Evolutionary conservation across 1,140 invertebrate genomes (phyloP), one percentile per base, ranked within the genome.

Genomic region (Hylaeus anthracinus): DNA sequence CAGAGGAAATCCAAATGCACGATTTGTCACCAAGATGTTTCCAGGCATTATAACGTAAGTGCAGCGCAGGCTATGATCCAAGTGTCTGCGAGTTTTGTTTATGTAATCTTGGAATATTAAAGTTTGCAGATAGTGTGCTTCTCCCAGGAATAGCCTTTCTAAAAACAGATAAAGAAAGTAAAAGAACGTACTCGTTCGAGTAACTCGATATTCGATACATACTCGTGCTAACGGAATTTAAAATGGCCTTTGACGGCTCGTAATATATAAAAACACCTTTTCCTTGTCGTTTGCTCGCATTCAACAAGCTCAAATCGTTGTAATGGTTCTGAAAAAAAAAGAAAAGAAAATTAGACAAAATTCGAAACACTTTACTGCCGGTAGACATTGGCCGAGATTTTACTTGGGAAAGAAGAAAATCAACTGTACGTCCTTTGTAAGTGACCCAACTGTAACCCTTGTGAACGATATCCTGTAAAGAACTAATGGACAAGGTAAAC

Each of bases 401-500:
- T 91, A 96, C 96, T 88, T 94, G 92, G 80, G 92, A 94, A 41
- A 97, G 94, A 12, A 95, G 91, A 80, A 95, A 95, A 82, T 97
- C 94, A 1, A 97, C 92, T 0, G 95, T 94, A 41, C 95, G 94
- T 0, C 96, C 96, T 74, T 95, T 94, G 56, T 94, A 89, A 0
- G 95, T 93, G 0, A 97, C 94, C 96, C 97, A 98, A 37, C 94
- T 92, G 72, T 96, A 95, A 79, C 94, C 94, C 83, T 96, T 95
- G 14, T 94, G 93, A 1, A 95, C 94, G 37, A 98, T 95, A 89
- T 97, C 96, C 56, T 95, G 90, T 1, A 97, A 92, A 6, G 94
- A 94, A 72, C 96, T 95, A 5, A 97, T 96, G 12, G 96, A 96
- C 78, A 98, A 93, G 0, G 97, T 97, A 84, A 98, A 97, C 86